phyloP scores from a whole-genome alignment of 2,888 invertebrate species.

The Thereva nobilitata region DNA sequence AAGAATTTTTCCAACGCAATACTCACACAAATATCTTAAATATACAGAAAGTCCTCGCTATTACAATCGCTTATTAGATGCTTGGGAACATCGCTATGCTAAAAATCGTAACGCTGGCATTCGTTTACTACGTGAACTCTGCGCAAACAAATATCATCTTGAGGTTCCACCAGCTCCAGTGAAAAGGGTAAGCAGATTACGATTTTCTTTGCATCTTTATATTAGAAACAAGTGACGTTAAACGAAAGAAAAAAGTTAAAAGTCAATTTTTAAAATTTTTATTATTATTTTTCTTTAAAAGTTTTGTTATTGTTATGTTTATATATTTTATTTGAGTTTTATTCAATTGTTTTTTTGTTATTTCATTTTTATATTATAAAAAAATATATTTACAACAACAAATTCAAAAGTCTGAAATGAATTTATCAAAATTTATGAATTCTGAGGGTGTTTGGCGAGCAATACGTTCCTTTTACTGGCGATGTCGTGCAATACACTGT shows the following conservation, averaged over 20 bases:
- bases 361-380: conserved; percentile 4
- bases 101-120: conserved; percentile 64
- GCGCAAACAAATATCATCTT: conserved; percentile 72
- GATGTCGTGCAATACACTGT: conserved; percentile 57
- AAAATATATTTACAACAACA: conserved; percentile 19
- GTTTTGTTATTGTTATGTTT: conserved; percentile 1
- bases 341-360: conserved; percentile 23
- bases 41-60: conserved; percentile 84
- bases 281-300: conserved; percentile 10
- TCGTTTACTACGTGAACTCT: conserved; percentile 65
- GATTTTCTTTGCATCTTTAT: neutral
- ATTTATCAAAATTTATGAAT: conserved; percentile 46
- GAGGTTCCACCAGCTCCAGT: conserved; percentile 68
- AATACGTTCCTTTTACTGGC: conserved; percentile 58
- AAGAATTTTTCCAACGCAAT: conserved; percentile 80
- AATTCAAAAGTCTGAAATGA: conserved; percentile 1
- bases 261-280: conserved; percentile 1
- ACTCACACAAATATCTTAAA: conserved; percentile 75
- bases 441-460: conserved; percentile 59
- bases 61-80: conserved; percentile 89
- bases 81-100: conserved; percentile 81
- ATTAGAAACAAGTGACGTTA: neutral
- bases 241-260: neutral
- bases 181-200: conserved; percentile 60
- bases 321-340: conserved; percentile 14